Evolutionary conservation across 2,888 invertebrate genomes (phyloP), one percentile per base, ranked within the genome.

Genomic region (Chirona hameri): DNA sequence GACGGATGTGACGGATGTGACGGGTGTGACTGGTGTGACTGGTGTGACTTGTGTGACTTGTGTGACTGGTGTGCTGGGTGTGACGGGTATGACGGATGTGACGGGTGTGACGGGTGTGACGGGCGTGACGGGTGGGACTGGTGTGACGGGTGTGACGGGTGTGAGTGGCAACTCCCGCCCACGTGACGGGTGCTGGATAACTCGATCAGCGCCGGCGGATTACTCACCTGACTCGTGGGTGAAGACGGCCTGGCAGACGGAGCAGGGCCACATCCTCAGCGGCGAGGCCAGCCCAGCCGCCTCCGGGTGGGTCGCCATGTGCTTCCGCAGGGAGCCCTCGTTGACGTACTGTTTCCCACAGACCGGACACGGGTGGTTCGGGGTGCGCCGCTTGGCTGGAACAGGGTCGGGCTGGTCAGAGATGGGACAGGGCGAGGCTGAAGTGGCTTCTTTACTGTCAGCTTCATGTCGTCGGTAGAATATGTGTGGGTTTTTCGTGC

Each of bases 271-370:
- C 96, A 96, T 97, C 88, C 96, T 91, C 85, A 97, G 91, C 31
- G 87, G 87, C 86, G 95, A 94, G 65, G 86, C 85, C 86, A 95
- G 93, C 85, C 95, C 91, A 88, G 95, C 95, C 86, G 93, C 92
- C 90, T 96, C 96, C 81, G 96, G 96, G 89, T 97, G 97, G 87
- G 96, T 95, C 86, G 96, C 95, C 87, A 97, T 91, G 89, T 97
- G 97, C 89, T 97, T 96, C 88, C 96, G 92, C 87, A 96, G 90
- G 85, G 95, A 95, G 84, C 96, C 96, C 89, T 97, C 96, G 90
- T 96, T 96, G 86, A 96, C 96, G 89, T 97, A 97, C 89, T 96
- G 96, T 90, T 97, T 97, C 86, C 96, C 96, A 89, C 97, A 97
- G 79, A 97, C 95, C 39, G 96, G 97, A 88, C 97, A 97, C 82